Conservation (phyloP, 2,888 invertebrate species). For the Brachyopa scutellaris region DNA sequence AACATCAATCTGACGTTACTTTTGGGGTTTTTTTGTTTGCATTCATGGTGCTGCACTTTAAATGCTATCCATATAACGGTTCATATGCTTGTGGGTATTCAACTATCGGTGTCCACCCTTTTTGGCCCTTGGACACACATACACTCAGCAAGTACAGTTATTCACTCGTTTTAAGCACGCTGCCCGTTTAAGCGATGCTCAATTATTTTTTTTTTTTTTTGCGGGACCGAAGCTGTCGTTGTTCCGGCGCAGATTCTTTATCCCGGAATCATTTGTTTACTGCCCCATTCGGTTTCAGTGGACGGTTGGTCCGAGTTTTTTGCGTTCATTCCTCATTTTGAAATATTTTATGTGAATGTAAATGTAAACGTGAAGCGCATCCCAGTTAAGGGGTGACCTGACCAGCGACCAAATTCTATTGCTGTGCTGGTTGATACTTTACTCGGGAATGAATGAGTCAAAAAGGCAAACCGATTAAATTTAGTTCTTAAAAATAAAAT, state of each 20-base stretch:
- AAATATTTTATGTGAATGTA: neutral
- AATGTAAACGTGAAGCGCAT: neutral
- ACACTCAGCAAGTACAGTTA: conserved; percentile 23
- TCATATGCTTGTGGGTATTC: conserved; percentile 27
- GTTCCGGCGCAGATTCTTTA: conserved; percentile 1
- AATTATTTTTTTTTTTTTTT: conserved; percentile 55
- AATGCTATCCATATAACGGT: conserved; percentile 6
- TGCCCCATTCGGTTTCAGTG: neutral
- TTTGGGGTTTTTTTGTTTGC: neutral
- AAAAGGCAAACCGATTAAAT: conserved; percentile 38
- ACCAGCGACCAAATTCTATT: neutral
- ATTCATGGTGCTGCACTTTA: conserved; percentile 23
- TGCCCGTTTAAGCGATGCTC: conserved; percentile 51
- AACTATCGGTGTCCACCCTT: conserved; percentile 15
- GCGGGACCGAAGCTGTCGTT: neutral
- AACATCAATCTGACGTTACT: conserved; percentile 36
- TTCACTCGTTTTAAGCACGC: conserved; percentile 57
- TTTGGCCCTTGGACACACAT: neutral
- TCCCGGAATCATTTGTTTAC: conserved; percentile 5
- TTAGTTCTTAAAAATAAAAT: conserved; percentile 6
- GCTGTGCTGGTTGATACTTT: neutral
- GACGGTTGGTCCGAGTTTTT: neutral
- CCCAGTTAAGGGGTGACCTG: neutral
- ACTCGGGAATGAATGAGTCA: neutral
- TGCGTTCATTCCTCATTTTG: neutral